Conservation (phyloP, 2,888 invertebrate genomes). For the Drosophila rubida region DNA sequence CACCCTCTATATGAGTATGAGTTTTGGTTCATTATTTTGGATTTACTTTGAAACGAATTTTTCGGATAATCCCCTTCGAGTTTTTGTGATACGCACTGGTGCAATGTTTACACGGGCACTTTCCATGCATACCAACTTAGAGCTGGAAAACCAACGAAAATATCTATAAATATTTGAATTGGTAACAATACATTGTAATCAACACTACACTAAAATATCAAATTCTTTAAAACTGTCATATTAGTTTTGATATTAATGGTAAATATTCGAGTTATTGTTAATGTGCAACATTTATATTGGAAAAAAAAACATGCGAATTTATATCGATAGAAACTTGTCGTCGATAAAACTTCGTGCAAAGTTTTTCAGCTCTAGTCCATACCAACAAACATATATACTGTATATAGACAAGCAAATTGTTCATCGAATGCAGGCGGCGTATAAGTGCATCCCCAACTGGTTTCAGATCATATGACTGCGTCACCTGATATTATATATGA, state of each 20-base stretch:
- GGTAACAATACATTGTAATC: background rate
- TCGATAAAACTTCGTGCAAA: background rate
- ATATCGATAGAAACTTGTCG: slow-evolving; percentile 5
- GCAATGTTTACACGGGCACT: slow-evolving; percentile 64
- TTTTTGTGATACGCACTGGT: slow-evolving; percentile 52
- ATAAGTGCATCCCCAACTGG: slow-evolving; percentile 41
- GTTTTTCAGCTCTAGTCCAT: slow-evolving; percentile 40
- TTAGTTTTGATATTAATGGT: too few species aligned
- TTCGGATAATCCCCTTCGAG: slow-evolving; percentile 18
- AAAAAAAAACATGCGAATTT: background rate
- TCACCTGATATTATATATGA: slow-evolving; percentile 52
- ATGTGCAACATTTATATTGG: too few species aligned
- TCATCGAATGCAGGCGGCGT: slow-evolving; percentile 13
- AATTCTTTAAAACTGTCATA: too few species aligned
- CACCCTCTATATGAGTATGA: slow-evolving; percentile 13
- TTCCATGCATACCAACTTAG: slow-evolving; percentile 8
- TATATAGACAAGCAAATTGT: slow-evolving; percentile 23
- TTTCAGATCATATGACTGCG: slow-evolving; percentile 28
- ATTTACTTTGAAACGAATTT: slow-evolving; percentile 36
- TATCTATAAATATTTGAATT: background rate
- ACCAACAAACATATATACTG: slow-evolving; percentile 26
- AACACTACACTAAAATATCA: too few species aligned
- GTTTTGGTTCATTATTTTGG: slow-evolving; percentile 29
- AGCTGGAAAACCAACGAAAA: slow-evolving; percentile 31
- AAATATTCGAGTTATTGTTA: too few species aligned